A percentile compares a stretch with the other conserved stretches of the same genome.
Conservation (phyloP, 2,797 vertebrate species). For the Dromococcyx pavoninus region DNA sequence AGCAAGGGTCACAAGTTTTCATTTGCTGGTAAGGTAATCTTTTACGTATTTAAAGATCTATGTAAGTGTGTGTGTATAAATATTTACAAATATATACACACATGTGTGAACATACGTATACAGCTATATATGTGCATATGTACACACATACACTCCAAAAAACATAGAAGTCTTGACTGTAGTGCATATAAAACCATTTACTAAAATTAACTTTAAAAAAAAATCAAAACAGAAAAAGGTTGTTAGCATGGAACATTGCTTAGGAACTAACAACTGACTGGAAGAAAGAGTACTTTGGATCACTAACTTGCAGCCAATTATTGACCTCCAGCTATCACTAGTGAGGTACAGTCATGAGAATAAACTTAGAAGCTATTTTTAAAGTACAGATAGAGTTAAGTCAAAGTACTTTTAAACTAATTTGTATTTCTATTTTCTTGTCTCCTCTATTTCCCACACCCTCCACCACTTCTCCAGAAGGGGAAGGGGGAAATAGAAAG, state of each 20-base stretch:
- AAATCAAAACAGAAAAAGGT: neutral
- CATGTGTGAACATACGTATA: neutral
- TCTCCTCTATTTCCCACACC: neutral
- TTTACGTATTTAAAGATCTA: neutral
- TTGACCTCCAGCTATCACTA: neutral
- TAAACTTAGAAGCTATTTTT: neutral
- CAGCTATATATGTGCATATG: neutral
- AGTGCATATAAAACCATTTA: neutral
- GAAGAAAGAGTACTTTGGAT: neutral
- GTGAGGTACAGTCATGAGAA: neutral
- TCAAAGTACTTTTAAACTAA: neutral
- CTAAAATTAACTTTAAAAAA: neutral
- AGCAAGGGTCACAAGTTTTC: neutral
- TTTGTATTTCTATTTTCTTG: neutral
- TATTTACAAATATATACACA: neutral
- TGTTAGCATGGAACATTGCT: neutral
- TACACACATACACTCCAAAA: neutral
- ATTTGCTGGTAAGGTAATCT: neutral
- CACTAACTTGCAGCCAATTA: neutral
- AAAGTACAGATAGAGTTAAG: neutral
- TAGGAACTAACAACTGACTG: neutral
- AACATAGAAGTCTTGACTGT: neutral
- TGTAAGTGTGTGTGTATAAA: neutral
- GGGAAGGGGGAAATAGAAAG: accelerated
- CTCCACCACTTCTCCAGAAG: neutral